Conservation (phyloP, 2,888 invertebrate genomes). For the Rhorus exstirpatorius region DNA sequence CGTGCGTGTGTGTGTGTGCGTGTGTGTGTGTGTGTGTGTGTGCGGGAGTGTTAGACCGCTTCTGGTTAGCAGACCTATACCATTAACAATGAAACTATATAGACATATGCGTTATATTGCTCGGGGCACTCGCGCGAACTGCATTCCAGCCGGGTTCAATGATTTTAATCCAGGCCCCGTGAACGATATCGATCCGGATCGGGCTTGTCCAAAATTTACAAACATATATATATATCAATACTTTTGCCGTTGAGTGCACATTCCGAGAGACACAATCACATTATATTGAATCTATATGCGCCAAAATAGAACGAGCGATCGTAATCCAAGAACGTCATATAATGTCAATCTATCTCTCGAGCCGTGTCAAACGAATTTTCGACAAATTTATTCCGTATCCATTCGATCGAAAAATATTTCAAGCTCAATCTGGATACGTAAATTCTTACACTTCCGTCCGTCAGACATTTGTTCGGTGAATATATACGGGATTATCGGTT, state of each 20-base stretch:
- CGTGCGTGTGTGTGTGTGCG: constrained; percentile 16
- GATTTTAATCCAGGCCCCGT: constrained; percentile 70
- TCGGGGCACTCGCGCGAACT: constrained; percentile 71
- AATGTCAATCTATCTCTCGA: background rate
- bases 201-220: constrained; percentile 44
- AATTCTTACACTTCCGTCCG: too few species aligned
- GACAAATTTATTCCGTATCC: background rate
- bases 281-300: constrained; percentile 2
- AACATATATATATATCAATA: constrained; percentile 30
- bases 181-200: constrained; percentile 51
- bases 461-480: too few species aligned
- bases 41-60: constrained; percentile 46
- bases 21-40: background rate
- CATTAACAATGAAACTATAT: constrained; percentile 78
- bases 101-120: constrained; percentile 74
- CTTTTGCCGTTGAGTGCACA: constrained; percentile 13
- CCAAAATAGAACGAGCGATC: constrained; percentile 35
- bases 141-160: constrained; percentile 71
- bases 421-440: background rate
- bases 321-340: constrained; percentile 7
- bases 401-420: constrained; percentile 16
- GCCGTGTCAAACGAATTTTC: too few species aligned
- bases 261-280: background rate
- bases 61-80: constrained; percentile 69
- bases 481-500: too few species aligned